Evolutionary conservation across 2,113 vertebrate genomes (phyloP).

Genomic region (Osmerus mordax): DNA sequence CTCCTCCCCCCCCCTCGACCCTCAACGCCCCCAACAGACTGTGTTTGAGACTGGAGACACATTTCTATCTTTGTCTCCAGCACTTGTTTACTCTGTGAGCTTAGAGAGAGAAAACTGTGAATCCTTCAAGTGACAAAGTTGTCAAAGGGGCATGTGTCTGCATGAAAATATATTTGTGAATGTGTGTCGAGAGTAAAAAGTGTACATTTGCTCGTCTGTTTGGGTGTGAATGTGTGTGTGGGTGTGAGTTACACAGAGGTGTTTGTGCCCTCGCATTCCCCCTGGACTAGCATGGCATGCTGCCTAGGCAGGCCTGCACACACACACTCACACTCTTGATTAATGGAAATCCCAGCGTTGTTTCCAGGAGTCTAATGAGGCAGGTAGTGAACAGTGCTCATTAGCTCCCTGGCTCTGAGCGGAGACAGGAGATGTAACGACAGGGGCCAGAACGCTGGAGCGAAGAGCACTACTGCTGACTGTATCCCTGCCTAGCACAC

Average conservation of each 20-base stretch:
- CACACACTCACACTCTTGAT: conserved; percentile 62
- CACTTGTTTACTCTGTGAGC: conserved; percentile 71
- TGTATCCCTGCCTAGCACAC: not conserved
- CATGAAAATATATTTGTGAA: conserved; percentile 53
- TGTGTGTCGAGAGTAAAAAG: conserved; percentile 15
- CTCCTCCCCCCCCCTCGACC: conserved; percentile 17
- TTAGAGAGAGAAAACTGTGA: conserved; percentile 70
- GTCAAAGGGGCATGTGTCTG: conserved; percentile 68
- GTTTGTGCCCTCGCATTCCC: conserved; percentile 66
- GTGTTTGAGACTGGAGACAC: conserved; percentile 65
- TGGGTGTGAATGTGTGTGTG: conserved; percentile 34
- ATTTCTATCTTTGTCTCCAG: conserved; percentile 70
- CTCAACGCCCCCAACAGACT: conserved; percentile 61
- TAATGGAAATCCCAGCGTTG: conserved; percentile 77
- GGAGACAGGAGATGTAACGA: not conserved
- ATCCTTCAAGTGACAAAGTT: conserved; percentile 72
- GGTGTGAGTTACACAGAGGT: conserved; percentile 41
- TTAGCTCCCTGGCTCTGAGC: conserved; percentile 59
- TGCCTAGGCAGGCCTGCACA: conserved; percentile 76
- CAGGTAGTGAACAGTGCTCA: conserved; percentile 71
- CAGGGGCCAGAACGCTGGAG: conserved; percentile 27
- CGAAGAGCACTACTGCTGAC: conserved; percentile 37
- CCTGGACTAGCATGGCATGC: conserved; percentile 61
- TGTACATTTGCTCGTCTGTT: conserved; percentile 31
- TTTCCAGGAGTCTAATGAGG: conserved; percentile 79